phyloP scores from a whole-genome alignment of 1,140 invertebrate genomes.

The Dreissena polymorpha region DNA sequence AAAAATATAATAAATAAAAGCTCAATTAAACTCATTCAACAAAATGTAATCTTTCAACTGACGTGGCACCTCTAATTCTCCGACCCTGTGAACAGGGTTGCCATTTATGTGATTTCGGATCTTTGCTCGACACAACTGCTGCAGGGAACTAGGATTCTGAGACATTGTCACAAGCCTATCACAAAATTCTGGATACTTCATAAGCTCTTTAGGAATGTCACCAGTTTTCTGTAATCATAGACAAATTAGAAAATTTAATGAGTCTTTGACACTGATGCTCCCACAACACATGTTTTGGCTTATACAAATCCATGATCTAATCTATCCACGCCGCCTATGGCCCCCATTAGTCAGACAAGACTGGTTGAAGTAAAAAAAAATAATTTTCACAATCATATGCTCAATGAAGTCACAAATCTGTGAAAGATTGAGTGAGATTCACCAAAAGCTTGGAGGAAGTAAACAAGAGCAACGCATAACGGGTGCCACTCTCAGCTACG shows the following conservation, averaged over 20 bases:
- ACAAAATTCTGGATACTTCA: conserved; percentile 61
- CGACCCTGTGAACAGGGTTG: conserved; percentile 47
- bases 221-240: conserved; percentile 62
- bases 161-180: conserved; percentile 57
- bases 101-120: conserved; percentile 53
- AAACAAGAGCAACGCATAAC: too few relatives aligned
- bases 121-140: conserved; percentile 58
- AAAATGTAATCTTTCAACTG: conserved; percentile 60
- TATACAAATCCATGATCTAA: background rate
- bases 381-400: background rate
- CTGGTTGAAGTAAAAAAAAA: background rate
- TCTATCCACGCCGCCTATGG: background rate
- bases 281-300: background rate
- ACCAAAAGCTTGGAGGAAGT: too few relatives aligned
- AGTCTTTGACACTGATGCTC: background rate
- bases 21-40: conserved; percentile 52
- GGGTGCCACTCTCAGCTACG: too few relatives aligned
- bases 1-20: too few relatives aligned
- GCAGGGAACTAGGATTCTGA: conserved; percentile 56
- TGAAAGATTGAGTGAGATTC: background rate
- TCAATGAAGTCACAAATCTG: background rate
- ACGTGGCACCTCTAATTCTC: conserved; percentile 53
- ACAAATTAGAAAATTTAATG: background rate
- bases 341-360: background rate
- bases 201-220: conserved; percentile 66